Base-by-base conservation (phyloP, 2,888 invertebrate species). In the Parnassius smintheus region DNA sequence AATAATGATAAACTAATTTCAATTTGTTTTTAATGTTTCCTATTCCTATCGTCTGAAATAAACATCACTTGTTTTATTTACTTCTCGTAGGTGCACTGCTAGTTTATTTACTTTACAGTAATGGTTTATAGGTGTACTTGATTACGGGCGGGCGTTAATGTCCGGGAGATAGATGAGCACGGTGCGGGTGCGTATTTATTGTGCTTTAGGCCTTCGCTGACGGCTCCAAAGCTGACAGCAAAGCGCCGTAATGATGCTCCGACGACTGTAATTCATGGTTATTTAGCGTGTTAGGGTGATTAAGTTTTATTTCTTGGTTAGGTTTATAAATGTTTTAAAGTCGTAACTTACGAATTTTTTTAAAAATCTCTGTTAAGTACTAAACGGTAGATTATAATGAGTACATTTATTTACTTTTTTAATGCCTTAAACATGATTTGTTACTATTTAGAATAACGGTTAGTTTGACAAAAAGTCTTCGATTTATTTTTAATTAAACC, bases 121-220 rank as follows among this genome's bases (percentile, higher is more conserved):
- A 76, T 75, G 74, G 73, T 77, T 78, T 76, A 76, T 73, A 72
- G 72, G 68, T 72, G 69, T 67, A 72, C 75, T 75, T 76, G 75
- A 77, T 75, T 75, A 72, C 68, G 63, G 66, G 64, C 66, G 67
- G 62, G 68, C 72, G 70, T 78, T 75, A 75, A 75, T 48, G 70
- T 68, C 70, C 52, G 46, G 62, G 64, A 68, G 68, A 68, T 65
- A 61, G 61, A 62, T 63, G 70, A 66, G 61, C 49, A 63, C 64
- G 59, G 59, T 42, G 51, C 49, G 62, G 59, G 56, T 50, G 63
- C 51, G 61, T 68, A 65, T 70, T 70, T 69, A 69, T 67, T 56
- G 58, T 58, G 59, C 55, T 58, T 60, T 65, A 49, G 63, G 42
- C 51, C 59, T 63, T 42, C 51, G 51, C 59, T 51, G 62, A 59